Evolutionary conservation across 2,888 invertebrate species (phyloP).

Genomic region (Heliconius charithonia): DNA sequence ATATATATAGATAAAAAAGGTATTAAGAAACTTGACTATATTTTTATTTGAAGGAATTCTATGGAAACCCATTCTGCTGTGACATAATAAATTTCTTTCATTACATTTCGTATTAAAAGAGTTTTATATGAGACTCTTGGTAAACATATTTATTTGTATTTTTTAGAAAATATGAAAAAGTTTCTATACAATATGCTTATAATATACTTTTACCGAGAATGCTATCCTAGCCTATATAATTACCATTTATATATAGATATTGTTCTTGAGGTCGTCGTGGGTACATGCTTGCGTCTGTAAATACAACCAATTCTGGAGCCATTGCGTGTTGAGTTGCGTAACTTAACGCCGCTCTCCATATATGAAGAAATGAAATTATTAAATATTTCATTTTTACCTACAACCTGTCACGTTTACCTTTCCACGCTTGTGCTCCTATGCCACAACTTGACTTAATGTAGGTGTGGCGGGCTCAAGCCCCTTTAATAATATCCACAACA

Average conservation of each 20-base stretch:
- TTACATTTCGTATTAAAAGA: constrained; percentile 12
- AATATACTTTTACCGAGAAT: not conserved
- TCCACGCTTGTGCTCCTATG: no score
- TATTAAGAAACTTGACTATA: not conserved
- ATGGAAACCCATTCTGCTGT: constrained; percentile 8
- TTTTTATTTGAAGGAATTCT: not conserved
- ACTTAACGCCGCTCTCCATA: not conserved
- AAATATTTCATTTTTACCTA: no score
- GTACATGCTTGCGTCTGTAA: no score
- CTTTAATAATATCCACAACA: no score
- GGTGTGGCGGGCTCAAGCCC: no score
- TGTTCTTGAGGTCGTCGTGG: no score
- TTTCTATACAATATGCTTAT: not conserved
- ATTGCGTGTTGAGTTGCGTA: not conserved
- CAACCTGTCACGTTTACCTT: no score
- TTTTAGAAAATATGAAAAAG: not conserved
- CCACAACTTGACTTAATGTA: no score
- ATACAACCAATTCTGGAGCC: no score
- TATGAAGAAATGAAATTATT: no score
- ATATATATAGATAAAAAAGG: no score
- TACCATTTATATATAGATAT: not conserved
- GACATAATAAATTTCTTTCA: constrained; percentile 13
- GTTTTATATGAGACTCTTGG: not conserved
- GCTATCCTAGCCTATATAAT: not conserved
- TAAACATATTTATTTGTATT: not conserved